Evolutionary conservation across 2,797 vertebrate species (phyloP).

Genomic region (Amphiprion clarkii): DNA sequence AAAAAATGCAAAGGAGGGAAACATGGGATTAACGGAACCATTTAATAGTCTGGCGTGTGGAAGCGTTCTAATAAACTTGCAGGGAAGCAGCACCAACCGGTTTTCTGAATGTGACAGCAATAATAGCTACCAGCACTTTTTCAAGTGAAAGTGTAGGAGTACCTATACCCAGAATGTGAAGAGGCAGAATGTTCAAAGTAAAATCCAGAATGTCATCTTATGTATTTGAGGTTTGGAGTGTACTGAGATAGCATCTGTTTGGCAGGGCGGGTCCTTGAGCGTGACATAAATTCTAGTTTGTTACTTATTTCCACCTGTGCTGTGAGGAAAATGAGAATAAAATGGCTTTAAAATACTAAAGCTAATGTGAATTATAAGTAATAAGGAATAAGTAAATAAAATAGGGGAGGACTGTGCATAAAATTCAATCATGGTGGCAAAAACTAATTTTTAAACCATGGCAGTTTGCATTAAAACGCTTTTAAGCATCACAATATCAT

Average conservation of each 20-base stretch:
- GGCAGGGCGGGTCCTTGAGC: not conserved
- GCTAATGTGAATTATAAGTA: not conserved
- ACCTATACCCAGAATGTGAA: slow-evolving; percentile 3
- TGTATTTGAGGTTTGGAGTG: not conserved
- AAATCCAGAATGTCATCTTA: not conserved
- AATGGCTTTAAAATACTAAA: not conserved
- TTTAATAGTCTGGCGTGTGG: slow-evolving; percentile 34
- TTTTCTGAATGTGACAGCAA: not conserved
- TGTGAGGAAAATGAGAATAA: not conserved
- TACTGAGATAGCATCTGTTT: slow-evolving; percentile 12
- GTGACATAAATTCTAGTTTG: not conserved
- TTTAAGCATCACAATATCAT: not conserved
- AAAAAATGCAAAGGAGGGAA: not conserved
- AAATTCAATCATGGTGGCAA: not conserved
- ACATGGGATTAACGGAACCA: slow-evolving; percentile 20
- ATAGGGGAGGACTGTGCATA: not conserved
- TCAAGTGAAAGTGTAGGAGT: not conserved
- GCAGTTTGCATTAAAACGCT: not conserved
- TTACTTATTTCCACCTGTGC: slow-evolving; percentile 7
- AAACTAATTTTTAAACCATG: not conserved
- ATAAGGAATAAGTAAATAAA: not conserved
- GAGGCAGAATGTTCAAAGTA: not conserved
- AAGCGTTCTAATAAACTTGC: slow-evolving; percentile 26
- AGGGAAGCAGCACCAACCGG: slow-evolving; percentile 1
- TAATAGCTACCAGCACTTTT: slow-evolving; percentile 1